Conservation (phyloP, 2,797 vertebrate species). For the Pseudochirops cupreus region DNA sequence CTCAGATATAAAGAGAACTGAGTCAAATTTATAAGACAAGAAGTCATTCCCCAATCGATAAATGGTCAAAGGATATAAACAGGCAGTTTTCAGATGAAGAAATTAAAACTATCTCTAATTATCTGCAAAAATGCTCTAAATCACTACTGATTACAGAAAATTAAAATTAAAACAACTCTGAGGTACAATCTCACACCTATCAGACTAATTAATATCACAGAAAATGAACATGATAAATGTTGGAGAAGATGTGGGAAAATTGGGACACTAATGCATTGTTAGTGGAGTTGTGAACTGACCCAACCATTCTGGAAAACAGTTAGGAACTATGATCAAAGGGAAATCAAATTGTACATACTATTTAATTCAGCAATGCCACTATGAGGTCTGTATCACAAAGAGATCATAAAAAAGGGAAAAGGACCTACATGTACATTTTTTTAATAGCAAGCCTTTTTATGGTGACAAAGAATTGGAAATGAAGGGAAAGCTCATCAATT, state of each 20-base stretch:
- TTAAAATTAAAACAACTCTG: too few species aligned
- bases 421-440: neutral
- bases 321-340: neutral
- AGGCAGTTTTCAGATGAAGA: neutral
- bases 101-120: neutral
- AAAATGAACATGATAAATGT: too few species aligned
- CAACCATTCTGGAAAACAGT: neutral
- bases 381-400: neutral
- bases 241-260: too few species aligned
- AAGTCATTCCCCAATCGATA: neutral
- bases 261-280: too few species aligned
- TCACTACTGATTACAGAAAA: too few species aligned
- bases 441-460: neutral
- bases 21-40: too few species aligned
- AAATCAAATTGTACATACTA: neutral
- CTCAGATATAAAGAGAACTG: too few species aligned
- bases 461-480: neutral
- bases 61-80: neutral
- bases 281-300: too few species aligned
- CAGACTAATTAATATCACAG: too few species aligned
- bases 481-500: neutral
- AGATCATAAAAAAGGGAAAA: neutral
- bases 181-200: too few species aligned
- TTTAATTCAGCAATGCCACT: neutral
- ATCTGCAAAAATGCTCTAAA: too few species aligned